Percentiles rank a stretch among this genome's conserved stretches.
Evolutionary conservation across 2,797 vertebrate species (phyloP).

Genomic region (Danio choprae): DNA sequence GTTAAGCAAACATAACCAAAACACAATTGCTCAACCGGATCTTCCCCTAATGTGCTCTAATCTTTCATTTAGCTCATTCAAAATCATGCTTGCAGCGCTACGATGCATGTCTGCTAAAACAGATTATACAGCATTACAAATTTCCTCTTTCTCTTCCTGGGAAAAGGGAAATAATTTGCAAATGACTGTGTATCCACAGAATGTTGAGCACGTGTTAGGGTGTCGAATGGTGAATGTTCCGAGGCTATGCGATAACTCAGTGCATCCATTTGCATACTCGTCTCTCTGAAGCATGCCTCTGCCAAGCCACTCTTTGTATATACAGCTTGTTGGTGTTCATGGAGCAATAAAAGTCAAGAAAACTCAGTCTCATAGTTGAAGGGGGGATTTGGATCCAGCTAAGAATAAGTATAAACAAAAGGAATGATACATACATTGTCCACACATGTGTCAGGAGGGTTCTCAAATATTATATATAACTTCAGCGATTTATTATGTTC

Average conservation of each 20-base stretch:
- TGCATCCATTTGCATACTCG: conserved; percentile 21
- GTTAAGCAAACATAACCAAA: conserved; percentile 1
- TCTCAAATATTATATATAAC: not conserved
- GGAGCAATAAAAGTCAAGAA: not conserved
- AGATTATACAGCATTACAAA: conserved; percentile 68
- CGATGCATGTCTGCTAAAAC: conserved; percentile 61
- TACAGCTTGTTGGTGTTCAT: conserved; percentile 7
- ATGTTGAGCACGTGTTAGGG: not conserved
- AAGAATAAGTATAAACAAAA: conserved; percentile 16
- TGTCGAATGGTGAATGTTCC: conserved; percentile 3
- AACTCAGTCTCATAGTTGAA: conserved; percentile 13
- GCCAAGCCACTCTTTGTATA: conserved; percentile 16
- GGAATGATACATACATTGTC: conserved; percentile 8
- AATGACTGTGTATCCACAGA: conserved; percentile 23
- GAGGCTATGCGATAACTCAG: not conserved
- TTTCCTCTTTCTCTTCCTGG: conserved; percentile 19
- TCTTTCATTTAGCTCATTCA: conserved; percentile 61
- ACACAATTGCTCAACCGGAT: conserved; percentile 18
- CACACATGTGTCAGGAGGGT: not conserved
- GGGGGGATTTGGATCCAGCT: not conserved
- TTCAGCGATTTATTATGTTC: not conserved
- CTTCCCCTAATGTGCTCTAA: conserved; percentile 40
- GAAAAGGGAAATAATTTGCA: not conserved
- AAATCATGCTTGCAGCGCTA: conserved; percentile 62
- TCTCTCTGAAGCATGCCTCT: conserved; percentile 11